Conservation (phyloP, 2,888 invertebrate genomes). For the Ormyrus rosae region DNA sequence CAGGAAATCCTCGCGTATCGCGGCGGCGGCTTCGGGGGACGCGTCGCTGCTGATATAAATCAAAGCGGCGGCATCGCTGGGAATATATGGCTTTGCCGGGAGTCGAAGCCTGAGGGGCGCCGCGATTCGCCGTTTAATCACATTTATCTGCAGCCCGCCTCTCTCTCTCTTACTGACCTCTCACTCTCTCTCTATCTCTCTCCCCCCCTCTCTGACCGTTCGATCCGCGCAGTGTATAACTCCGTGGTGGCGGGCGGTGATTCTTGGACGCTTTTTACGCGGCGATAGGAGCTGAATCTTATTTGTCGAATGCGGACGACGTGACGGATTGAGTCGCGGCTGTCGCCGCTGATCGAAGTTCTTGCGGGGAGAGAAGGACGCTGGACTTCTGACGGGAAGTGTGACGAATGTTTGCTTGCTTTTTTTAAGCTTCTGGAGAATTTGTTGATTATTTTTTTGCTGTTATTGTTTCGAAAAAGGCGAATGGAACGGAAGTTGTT, state of each 20-base stretch:
- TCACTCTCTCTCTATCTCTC: no score
- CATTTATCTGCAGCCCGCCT: slow-evolving; percentile 16
- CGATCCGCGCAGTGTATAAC: background rate
- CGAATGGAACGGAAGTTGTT: no score
- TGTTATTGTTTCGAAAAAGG: no score
- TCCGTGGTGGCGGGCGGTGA: background rate
- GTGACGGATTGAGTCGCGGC: background rate
- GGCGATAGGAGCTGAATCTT: background rate
- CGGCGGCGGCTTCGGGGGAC: background rate
- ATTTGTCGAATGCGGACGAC: slow-evolving; percentile 27
- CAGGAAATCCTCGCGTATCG: background rate
- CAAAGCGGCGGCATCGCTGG: background rate
- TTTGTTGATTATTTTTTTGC: no score
- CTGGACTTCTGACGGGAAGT: no score
- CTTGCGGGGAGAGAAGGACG: no score
- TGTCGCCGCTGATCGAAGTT: no score
- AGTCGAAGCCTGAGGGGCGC: background rate
- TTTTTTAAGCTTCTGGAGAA: no score
- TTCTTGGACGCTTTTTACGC: background rate
- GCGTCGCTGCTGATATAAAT: slow-evolving; percentile 17
- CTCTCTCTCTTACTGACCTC: no score
- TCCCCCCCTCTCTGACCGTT: no score
- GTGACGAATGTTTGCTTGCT: no score
- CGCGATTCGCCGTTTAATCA: slow-evolving; percentile 42
- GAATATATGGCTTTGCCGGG: background rate